Percentiles rank a stretch among this genome's conserved stretches.
Conservation (phyloP, 1,140 invertebrate genomes). For the Neelides sp. region DNA sequence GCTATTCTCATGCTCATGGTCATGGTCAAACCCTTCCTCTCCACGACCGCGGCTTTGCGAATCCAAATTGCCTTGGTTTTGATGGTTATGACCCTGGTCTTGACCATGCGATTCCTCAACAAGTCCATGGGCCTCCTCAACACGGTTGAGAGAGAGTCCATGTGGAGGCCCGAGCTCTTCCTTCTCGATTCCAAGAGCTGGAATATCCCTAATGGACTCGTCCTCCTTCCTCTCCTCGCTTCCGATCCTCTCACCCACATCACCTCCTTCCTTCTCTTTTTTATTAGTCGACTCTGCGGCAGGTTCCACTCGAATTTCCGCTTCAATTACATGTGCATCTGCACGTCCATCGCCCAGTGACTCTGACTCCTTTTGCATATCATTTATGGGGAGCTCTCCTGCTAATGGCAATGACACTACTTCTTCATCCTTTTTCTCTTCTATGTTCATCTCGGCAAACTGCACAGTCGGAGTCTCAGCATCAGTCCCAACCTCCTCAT, state of each 20-base stretch:
- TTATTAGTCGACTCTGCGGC: neutral
- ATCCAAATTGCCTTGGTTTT: no score
- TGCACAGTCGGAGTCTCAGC: neutral
- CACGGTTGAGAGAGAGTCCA: no score
- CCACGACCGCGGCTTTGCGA: no score
- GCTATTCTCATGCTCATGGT: neutral
- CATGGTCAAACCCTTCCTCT: neutral
- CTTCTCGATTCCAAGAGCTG: no score
- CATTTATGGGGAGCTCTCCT: neutral
- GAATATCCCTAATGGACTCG: no score
- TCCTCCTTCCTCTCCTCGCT: no score
- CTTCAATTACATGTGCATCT: neutral
- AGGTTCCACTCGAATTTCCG: neutral
- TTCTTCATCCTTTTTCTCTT: neutral
- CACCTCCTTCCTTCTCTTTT: no score
- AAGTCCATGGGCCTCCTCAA: neutral
- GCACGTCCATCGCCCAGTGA: neutral
- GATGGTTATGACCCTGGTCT: constrained; percentile 16
- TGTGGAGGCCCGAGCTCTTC: no score
- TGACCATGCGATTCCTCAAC: constrained; percentile 17
- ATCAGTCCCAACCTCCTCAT: no score
- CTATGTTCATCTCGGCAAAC: neutral
- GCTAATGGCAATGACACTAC: neutral
- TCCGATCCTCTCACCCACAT: no score
- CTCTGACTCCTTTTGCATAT: neutral